These are phyloP conservation scores for Philereme transversata DNA, from an alignment of 2,888 invertebrate genomes.

Conservation along the genomic window DNA sequence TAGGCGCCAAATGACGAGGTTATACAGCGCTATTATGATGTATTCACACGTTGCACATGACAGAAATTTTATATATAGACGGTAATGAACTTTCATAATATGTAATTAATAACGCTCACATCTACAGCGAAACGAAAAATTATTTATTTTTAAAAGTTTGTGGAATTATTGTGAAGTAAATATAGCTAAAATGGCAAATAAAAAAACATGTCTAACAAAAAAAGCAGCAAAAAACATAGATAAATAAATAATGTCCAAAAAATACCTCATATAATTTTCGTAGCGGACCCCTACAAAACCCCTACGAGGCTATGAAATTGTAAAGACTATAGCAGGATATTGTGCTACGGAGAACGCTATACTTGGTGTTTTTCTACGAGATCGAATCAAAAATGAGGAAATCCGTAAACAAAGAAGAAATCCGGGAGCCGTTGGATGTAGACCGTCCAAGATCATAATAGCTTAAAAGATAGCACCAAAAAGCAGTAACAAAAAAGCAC, in stretches of 20 bases:
- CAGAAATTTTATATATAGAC: conserved; percentile 35
- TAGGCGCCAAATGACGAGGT: conserved; percentile 45
- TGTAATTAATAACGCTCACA: conserved; percentile 8
- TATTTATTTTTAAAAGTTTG: not conserved
- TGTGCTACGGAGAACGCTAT: too few species aligned
- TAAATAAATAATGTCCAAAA: not conserved
- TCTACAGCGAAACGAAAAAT: not conserved
- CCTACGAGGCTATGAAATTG: conserved; percentile 6
- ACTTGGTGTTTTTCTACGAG: too few species aligned
- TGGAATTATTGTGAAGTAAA: too few species aligned
- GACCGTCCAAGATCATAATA: too few species aligned
- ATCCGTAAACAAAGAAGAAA: too few species aligned
- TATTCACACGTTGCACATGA: conserved; percentile 38
- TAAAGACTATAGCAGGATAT: not conserved
- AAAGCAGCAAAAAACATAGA: too few species aligned
- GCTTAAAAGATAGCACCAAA: too few species aligned
- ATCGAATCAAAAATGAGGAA: too few species aligned
- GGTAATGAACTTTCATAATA: conserved; percentile 17
- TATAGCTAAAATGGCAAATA: too few species aligned
- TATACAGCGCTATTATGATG: conserved; percentile 39
- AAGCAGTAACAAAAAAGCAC: too few species aligned
- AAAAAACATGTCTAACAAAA: too few species aligned
- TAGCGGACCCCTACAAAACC: conserved; percentile 10
- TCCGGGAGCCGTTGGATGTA: too few species aligned
- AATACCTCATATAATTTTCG: not conserved